Base-by-base conservation (phyloP, 2,797 vertebrate species). In the Balearica regulorum region DNA sequence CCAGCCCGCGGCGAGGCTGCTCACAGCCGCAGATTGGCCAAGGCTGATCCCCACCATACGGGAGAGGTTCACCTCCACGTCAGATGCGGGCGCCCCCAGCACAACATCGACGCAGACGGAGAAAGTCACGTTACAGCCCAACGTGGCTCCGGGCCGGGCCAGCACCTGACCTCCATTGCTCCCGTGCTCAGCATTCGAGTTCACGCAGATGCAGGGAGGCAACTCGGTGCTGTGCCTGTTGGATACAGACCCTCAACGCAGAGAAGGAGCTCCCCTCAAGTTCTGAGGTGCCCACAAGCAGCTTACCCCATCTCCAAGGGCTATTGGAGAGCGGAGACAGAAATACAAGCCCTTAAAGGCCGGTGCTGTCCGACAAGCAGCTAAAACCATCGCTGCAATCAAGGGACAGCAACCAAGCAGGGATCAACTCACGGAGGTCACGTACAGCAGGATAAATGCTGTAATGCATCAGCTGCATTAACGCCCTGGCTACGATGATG, bases 51-150 rank as follows among this genome's bases (percentile, higher is more conserved):
- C 2, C 0, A 49, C 89, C 75, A 4, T 5, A 35, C 2, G 3
- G 29, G 29, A 88, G 51, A 89, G 64, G 24, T 85, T 95, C 83
- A 66, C 75, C 87, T 83, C 79, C 77, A 35, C 16, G 1, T 69
- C 94, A 91, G 33, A 10, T 39, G n/a, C 57, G 18, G 8, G 57
- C 62, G 48, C 66, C 17, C 57, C 75, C 51, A 48, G 43, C 77
- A 71, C 77, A 78, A 49, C 87, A 79, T 35, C 93, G 55, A 73
- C 83, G 33, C 35, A 22, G 13, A 55, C 0, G 1, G 41, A 89
- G 49, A 53, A 85, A 87, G 79, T 88, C 94, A 91, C 46, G 2
- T 83, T 87, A 61, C 51, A 80, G 87, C 43, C 66, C 94, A 91
- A 78, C 8, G 10, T 70, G 94, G 87, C 72, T 39, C 77, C 17